A percentile compares a stretch with the other conserved stretches of the same genome.
These are phyloP conservation scores for Microcebus ravelobensis DNA, from an alignment of 2,113 vertebrate genomes.

Conservation along the genomic window DNA sequence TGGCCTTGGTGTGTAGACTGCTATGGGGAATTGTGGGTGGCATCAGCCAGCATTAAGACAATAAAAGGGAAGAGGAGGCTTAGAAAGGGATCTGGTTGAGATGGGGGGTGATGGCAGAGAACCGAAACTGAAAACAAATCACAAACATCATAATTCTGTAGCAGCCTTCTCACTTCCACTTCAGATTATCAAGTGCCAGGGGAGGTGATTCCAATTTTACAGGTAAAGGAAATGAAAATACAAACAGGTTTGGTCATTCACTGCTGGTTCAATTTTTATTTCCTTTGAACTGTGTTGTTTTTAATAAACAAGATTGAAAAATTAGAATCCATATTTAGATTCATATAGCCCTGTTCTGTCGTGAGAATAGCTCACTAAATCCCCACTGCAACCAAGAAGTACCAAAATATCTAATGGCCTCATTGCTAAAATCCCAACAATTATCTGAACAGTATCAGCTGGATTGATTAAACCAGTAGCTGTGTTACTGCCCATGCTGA, in stretches of 20 bases:
- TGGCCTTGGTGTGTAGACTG: background rate
- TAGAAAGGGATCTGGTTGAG: background rate
- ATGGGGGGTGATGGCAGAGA: background rate
- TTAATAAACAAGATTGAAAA: constrained; percentile 55
- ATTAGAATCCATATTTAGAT: constrained; percentile 58
- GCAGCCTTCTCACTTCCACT: constrained; percentile 44
- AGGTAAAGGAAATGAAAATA: constrained; percentile 68
- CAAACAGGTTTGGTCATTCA: constrained; percentile 26
- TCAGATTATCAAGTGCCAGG: constrained; percentile 52
- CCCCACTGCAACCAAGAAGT: background rate
- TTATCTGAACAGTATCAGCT: constrained; percentile 62
- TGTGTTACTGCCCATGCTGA: constrained; percentile 54
- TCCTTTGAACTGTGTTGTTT: constrained; percentile 40
- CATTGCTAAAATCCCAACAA: constrained; percentile 41
- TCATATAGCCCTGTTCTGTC: constrained; percentile 1
- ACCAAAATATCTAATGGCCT: constrained; percentile 51
- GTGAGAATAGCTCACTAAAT: constrained; percentile 25
- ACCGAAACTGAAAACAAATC: constrained; percentile 47
- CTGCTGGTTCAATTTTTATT: constrained; percentile 56
- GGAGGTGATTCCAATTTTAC: constrained; percentile 54
- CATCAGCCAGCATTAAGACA: background rate
- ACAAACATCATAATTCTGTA: constrained; percentile 27
- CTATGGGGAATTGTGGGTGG: background rate
- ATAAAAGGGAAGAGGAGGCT: background rate
- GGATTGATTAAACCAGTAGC: constrained; percentile 55